phyloP scores from a whole-genome alignment of 2,113 vertebrate genomes.

The Peromyscus polionotus region DNA sequence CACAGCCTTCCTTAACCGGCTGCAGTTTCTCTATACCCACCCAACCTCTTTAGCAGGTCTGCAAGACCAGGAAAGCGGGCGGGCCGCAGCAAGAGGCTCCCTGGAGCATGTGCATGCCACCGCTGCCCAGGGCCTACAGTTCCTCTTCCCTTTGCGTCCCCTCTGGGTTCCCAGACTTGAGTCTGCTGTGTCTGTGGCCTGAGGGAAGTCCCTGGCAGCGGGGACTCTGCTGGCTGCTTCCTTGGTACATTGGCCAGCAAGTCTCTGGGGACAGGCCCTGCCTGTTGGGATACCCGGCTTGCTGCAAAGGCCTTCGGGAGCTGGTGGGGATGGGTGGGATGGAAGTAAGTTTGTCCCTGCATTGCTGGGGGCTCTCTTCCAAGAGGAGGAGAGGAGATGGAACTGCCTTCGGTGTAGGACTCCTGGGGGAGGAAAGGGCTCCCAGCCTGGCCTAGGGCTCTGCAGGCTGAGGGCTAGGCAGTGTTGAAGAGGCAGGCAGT shows the following conservation, averaged over 20 bases:
- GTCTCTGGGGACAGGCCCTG: constrained; percentile 4
- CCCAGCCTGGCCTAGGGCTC: neutral
- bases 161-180: neutral
- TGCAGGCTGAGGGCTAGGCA: neutral
- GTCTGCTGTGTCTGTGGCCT: neutral
- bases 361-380: neutral
- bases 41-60: neutral
- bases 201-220: constrained; percentile 1
- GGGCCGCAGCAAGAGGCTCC: too few relatives aligned
- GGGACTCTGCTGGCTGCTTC: neutral
- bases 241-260: neutral
- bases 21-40: neutral
- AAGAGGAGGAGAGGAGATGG: neutral
- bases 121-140: neutral
- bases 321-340: neutral
- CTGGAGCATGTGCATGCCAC: fast-evolving
- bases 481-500: neutral
- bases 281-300: neutral
- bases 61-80: neutral
- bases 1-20: neutral
- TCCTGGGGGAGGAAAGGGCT: neutral
- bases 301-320: neutral
- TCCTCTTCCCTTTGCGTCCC: neutral
- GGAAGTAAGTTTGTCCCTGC: neutral
- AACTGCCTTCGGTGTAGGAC: neutral